Evolutionary conservation across 2,888 invertebrate species (phyloP).

Genomic region (Drosophila austrosaltans): DNA sequence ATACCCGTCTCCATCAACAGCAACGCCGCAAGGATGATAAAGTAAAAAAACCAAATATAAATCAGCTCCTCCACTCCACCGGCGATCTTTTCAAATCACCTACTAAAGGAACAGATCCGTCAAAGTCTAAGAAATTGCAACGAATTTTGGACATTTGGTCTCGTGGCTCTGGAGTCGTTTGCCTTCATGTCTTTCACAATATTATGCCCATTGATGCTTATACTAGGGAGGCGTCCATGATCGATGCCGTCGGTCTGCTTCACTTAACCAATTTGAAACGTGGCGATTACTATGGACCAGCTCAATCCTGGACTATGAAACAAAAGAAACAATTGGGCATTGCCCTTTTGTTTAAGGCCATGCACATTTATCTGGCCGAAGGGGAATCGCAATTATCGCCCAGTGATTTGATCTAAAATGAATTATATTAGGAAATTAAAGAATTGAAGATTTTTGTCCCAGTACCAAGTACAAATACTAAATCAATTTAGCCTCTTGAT

Average conservation of each 20-base stretch:
- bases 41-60: constrained; percentile 21
- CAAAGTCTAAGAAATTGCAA: constrained; percentile 86
- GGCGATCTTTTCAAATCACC: constrained; percentile 76
- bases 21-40: constrained; percentile 25
- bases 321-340: constrained; percentile 90
- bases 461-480: constrained; percentile 58
- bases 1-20: constrained; percentile 64
- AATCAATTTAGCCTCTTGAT: constrained; percentile 43
- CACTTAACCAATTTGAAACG: constrained; percentile 91
- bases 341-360: constrained; percentile 91
- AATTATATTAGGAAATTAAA: background rate
- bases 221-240: constrained; percentile 97
- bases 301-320: constrained; percentile 89
- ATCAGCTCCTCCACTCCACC: constrained; percentile 27
- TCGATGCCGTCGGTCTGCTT: constrained; percentile 91
- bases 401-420: constrained; percentile 85
- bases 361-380: constrained; percentile 92
- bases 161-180: constrained; percentile 92
- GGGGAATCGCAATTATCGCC: constrained; percentile 95
- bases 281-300: constrained; percentile 93
- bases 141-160: constrained; percentile 95
- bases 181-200: constrained; percentile 95
- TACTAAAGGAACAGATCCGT: constrained; percentile 32
- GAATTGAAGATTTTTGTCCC: background rate
- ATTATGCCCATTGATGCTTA: constrained; percentile 95